Percentiles rank a stretch among this genome's conserved stretches.
These are phyloP conservation scores for Contarinia nasturtii DNA, from an alignment of 1,140 invertebrate species.

Conservation along the genomic window DNA sequence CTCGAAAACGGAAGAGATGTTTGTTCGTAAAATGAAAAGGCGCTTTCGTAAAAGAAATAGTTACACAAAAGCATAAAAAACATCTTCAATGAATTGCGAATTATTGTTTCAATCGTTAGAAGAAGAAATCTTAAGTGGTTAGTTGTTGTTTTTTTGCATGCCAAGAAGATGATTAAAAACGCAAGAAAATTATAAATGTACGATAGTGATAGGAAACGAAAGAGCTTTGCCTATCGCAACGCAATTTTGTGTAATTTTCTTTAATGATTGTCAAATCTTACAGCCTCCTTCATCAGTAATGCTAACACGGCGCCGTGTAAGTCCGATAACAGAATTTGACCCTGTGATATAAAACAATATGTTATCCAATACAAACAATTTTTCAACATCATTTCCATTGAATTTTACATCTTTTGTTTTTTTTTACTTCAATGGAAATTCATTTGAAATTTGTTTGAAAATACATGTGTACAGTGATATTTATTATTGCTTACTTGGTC, in stretches of 20 bases:
- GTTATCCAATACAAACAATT: background rate
- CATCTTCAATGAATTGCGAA: too few relatives aligned
- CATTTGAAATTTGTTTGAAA: too few relatives aligned
- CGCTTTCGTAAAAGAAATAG: too few relatives aligned
- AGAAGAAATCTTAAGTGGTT: too few relatives aligned
- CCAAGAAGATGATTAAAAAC: too few relatives aligned
- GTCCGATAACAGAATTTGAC: slow-evolving; percentile 14
- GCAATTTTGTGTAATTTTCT: background rate
- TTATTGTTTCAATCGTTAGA: too few relatives aligned
- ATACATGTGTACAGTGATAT: background rate
- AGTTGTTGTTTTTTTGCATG: too few relatives aligned
- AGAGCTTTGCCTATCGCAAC: background rate
- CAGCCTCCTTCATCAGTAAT: slow-evolving; percentile 35
- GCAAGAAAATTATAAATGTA: background rate
- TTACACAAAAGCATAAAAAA: too few relatives aligned
- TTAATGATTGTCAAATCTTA: slow-evolving; percentile 19
- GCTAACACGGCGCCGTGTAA: slow-evolving; percentile 30
- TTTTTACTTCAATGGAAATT: too few relatives aligned
- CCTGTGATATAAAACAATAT: background rate
- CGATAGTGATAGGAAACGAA: background rate
- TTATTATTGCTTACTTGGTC: slow-evolving; percentile 33
- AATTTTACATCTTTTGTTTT: too few relatives aligned
- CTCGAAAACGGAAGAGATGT: too few relatives aligned
- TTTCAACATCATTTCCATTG: background rate
- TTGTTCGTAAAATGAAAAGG: too few relatives aligned